These are phyloP conservation scores for Rosalia funebris DNA, from an alignment of 2,888 invertebrate genomes.

Conservation along the genomic window DNA sequence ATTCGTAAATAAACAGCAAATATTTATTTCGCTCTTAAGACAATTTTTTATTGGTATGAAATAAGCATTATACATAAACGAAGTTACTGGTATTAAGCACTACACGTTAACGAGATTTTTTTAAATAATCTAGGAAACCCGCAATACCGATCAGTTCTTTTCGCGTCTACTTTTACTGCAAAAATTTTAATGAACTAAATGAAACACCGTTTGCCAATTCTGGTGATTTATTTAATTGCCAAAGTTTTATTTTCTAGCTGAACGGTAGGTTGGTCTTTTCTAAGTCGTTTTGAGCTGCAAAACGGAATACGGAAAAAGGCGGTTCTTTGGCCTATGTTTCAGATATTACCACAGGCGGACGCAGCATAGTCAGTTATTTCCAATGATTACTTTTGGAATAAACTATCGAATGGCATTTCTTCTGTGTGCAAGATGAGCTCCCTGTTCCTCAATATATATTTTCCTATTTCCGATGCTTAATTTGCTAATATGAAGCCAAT, in stretches of 20 bases:
- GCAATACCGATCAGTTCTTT: not conserved
- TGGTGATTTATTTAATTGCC: slow-evolving; percentile 32
- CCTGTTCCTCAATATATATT: not conserved
- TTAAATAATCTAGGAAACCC: not conserved
- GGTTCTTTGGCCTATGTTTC: slow-evolving; percentile 25
- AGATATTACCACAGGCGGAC: slow-evolving; percentile 22
- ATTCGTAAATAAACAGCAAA: slow-evolving; percentile 7
- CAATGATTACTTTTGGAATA: not conserved
- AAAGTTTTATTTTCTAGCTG: slow-evolving; percentile 31
- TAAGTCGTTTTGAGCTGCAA: slow-evolving; percentile 26
- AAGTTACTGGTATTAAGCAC: too few species aligned
- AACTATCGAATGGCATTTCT: not conserved
- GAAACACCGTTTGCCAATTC: slow-evolving; percentile 19
- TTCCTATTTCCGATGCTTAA: too few species aligned
- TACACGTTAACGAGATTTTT: not conserved
- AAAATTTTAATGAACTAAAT: slow-evolving; percentile 16
- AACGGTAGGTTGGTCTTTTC: slow-evolving; percentile 28
- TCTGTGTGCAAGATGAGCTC: not conserved
- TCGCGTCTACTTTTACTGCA: not conserved
- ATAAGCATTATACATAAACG: too few species aligned
- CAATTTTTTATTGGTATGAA: not conserved
- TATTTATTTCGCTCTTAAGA: not conserved
- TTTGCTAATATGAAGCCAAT: too few species aligned
- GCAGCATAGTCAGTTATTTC: not conserved
- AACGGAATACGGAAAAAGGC: slow-evolving; percentile 21